phyloP scores from a whole-genome alignment of 2,888 invertebrate genomes.

The Gandaritis pyraliata region DNA sequence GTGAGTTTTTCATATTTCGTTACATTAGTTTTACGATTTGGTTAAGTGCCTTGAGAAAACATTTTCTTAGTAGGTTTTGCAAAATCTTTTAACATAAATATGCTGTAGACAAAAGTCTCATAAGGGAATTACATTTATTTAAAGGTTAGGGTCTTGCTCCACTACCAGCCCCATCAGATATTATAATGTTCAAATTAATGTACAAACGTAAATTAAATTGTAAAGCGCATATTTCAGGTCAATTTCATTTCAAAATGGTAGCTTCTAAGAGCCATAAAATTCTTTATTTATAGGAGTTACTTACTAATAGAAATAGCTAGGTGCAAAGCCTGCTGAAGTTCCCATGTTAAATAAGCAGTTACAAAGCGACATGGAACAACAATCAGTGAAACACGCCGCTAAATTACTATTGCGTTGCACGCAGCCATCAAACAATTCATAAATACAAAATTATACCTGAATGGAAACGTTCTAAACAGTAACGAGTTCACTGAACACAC shows the following conservation, averaged over 20 bases:
- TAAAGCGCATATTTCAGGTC: too few relatives aligned
- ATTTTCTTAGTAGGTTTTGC: neutral
- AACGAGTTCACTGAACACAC: conserved; percentile 10
- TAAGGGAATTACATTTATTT: too few relatives aligned
- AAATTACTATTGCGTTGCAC: conserved; percentile 7
- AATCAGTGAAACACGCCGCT: neutral
- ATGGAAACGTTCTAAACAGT: conserved; percentile 5
- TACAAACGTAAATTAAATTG: too few relatives aligned
- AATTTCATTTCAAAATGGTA: too few relatives aligned
- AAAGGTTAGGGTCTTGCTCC: too few relatives aligned
- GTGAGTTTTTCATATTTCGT: conserved; percentile 38
- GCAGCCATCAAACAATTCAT: conserved; percentile 3
- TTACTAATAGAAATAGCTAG: too few relatives aligned
- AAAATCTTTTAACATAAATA: neutral
- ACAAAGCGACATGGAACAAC: neutral
- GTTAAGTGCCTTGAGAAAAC: neutral
- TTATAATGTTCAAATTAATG: too few relatives aligned
- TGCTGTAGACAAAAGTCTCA: neutral
- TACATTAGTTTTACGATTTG: conserved; percentile 14
- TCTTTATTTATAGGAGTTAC: too few relatives aligned
- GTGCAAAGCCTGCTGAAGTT: neutral
- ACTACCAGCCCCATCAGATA: too few relatives aligned
- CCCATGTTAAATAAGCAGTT: neutral
- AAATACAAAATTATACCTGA: conserved; percentile 17
- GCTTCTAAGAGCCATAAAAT: too few relatives aligned